Base-by-base conservation (phyloP, 2,888 invertebrate species). In the Lepidocyrtoides sp. region DNA sequence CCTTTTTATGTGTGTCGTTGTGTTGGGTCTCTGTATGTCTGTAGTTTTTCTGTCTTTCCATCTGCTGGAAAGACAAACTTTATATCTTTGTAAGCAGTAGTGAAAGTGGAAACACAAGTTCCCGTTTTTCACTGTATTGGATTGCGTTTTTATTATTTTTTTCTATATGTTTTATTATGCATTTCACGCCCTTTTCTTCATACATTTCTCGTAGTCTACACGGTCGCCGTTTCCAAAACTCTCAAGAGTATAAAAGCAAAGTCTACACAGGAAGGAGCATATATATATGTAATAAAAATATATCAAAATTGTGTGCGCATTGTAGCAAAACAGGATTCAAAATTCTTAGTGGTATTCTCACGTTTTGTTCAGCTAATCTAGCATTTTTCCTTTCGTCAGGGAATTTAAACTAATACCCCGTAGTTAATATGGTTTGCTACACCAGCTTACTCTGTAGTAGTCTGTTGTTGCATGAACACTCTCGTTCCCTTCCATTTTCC, bases 131-230 rank as follows among this genome's bases (percentile, higher is more conserved):
- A 41, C n/a, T 84, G 32, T 82, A 69, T 66, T 84, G 66, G 48
- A 66, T 82, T 82, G 41, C 36, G 63, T 82, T 82, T 41, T 82
- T 82, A 44, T 79, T 79, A 54, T 69, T 63, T 83, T 89, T 66
- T 57, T 77, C 41, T 82, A 23, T 29, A 17, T 14, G 36, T 17
- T 83, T 90, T 90, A 90, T 90, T 75, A 90, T 90, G 83, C 90
- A 90, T 84, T 90, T 84, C 90, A 90, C 90, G 90, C 66, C 63
- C 41, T 17, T 29, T 66, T 36, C 90, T 32, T 84, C 84, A 79
- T 90, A 72, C 79, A 66, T 84, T 69, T 60, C 57, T 54, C 32
- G n/a, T 48, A 57, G n/a, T 20, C 32, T 79, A 32, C 20, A 54
- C 51, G 54, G 36, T 57, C 54, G 29, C 29, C 17, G 57, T 57